Conservation (phyloP, 2,113 vertebrate genomes). For the Odontesthes bonariensis region DNA sequence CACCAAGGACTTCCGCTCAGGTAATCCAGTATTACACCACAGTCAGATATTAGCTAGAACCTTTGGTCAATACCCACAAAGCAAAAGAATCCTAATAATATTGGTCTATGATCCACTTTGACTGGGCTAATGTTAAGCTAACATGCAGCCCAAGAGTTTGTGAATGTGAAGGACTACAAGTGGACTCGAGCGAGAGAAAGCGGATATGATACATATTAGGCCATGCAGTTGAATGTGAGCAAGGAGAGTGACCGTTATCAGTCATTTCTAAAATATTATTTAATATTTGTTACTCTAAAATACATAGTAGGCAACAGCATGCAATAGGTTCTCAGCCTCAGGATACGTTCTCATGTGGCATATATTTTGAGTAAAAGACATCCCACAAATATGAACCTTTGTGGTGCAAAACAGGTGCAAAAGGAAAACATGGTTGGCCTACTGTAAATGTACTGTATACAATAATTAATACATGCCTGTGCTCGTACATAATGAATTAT, state of each 20-base stretch:
- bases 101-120: conserved; percentile 47
- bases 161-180: conserved; percentile 32
- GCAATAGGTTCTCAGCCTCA: too few relatives aligned
- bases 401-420: too few relatives aligned
- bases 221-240: conserved; percentile 30
- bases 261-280: too few relatives aligned
- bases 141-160: conserved; percentile 7
- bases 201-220: conserved; percentile 40
- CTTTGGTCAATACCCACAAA: conserved; percentile 38
- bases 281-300: too few relatives aligned
- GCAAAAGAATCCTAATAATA: conserved; percentile 3
- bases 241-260: not conserved
- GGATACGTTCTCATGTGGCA: too few relatives aligned
- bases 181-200: conserved; percentile 13
- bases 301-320: too few relatives aligned
- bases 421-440: too few relatives aligned
- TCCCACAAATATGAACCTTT: too few relatives aligned
- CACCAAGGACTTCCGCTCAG: conserved; percentile 43
- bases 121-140: conserved; percentile 39
- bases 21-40: conserved; percentile 67
- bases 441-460: too few relatives aligned
- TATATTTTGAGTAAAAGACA: too few relatives aligned
- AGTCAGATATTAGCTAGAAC: conserved; percentile 57
- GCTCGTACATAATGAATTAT: too few relatives aligned
- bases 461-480: too few relatives aligned